These are phyloP conservation scores for Cheiracanthium punctorium DNA, from an alignment of 2,888 invertebrate genomes.

Conservation along the genomic window DNA sequence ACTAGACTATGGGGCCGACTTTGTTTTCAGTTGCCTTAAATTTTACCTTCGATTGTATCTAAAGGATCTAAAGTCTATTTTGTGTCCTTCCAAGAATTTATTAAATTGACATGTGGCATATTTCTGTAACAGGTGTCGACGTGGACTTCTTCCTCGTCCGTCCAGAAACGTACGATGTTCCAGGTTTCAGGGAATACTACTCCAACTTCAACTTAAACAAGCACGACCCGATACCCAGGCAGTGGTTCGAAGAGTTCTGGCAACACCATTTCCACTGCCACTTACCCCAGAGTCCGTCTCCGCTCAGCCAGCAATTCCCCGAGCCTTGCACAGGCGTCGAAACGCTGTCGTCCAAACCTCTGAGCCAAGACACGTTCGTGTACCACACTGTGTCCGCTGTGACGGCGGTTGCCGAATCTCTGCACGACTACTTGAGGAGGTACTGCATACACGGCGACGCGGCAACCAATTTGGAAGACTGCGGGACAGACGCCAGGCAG, in stretches of 20 bases:
- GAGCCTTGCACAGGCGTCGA: constrained; percentile 74
- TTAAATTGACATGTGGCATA: no score
- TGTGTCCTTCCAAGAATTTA: no score
- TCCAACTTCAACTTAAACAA: constrained; percentile 74
- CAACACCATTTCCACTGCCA: constrained; percentile 75
- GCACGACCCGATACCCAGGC: constrained; percentile 75
- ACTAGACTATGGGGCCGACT: no score
- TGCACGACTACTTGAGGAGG: constrained; percentile 74
- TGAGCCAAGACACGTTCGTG: constrained; percentile 74
- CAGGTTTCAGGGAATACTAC: constrained; percentile 74
- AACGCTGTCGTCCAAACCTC: constrained; percentile 71
- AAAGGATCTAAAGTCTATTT: no score
- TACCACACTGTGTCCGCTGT: constrained; percentile 76
- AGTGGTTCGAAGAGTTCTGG: constrained; percentile 77
- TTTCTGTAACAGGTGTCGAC: constrained; percentile 71
- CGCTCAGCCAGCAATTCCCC: constrained; percentile 71
- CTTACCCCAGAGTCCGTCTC: constrained; percentile 73
- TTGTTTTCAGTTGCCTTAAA: no score
- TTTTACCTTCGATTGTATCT: no score
- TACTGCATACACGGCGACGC: constrained; percentile 73
- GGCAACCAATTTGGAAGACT: constrained; percentile 55
- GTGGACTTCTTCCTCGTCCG: constrained; percentile 73
- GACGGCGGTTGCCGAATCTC: constrained; percentile 75
- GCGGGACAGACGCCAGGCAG: constrained; percentile 42
- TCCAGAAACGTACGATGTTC: constrained; percentile 73